A percentile compares a stretch with the other conserved stretches of the same genome.
These are phyloP conservation scores for Hypsopygia costalis DNA, from an alignment of 2,888 invertebrate species.

Conservation along the genomic window DNA sequence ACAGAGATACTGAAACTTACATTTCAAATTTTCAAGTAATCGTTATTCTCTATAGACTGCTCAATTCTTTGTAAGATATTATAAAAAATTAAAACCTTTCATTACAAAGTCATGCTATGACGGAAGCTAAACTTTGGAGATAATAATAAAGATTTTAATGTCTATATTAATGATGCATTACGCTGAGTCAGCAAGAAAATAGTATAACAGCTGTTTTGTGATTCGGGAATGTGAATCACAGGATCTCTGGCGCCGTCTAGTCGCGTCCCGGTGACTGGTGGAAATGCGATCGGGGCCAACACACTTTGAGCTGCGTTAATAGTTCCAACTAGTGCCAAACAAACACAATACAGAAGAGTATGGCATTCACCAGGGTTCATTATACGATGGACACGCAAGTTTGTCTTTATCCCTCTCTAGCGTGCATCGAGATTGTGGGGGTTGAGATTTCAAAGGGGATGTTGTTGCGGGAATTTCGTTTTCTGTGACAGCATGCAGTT, in stretches of 20 bases:
- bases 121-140: no score
- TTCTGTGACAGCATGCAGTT: neutral
- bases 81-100: no score
- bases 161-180: conserved; percentile 31
- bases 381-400: neutral
- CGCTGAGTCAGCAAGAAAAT: conserved; percentile 43
- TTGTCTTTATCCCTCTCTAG: neutral
- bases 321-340: neutral
- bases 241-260: conserved; percentile 48
- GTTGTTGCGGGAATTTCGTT: neutral
- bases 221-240: conserved; percentile 34
- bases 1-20: no score
- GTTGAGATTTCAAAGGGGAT: neutral
- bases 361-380: neutral
- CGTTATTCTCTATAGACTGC: no score
- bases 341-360: neutral
- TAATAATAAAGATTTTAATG: no score
- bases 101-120: no score
- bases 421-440: neutral
- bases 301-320: neutral
- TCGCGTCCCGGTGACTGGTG: conserved; percentile 12
- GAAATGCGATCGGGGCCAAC: neutral
- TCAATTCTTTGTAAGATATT: no score
- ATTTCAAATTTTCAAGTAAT: no score
- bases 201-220: conserved; percentile 45